Percentiles rank a stretch among this genome's conserved stretches.
phyloP scores from a whole-genome alignment of 2,888 invertebrate genomes.

The Troides aeacus region DNA sequence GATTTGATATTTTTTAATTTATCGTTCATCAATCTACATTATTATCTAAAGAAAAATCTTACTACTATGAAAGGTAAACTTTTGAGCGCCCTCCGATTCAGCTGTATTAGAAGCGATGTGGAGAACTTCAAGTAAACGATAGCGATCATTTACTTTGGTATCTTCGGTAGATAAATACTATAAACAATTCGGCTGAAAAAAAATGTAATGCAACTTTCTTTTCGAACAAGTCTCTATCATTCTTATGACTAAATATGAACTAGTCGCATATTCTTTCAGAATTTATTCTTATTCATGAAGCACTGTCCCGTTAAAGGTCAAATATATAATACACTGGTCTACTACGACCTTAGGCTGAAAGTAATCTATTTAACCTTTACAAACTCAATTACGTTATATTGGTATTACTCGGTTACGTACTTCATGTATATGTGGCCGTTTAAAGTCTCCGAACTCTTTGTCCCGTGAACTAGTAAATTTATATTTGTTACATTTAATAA shows the following conservation, averaged over 20 bases:
- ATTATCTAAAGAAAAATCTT: not conserved
- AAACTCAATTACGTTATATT: slow-evolving; percentile 38
- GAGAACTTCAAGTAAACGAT: too few species aligned
- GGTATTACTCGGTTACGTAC: slow-evolving; percentile 21
- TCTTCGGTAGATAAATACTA: too few species aligned
- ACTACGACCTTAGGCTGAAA: slow-evolving; percentile 43
- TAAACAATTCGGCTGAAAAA: too few species aligned
- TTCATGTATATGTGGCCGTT: slow-evolving; percentile 5
- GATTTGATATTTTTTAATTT: not conserved
- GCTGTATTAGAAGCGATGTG: not conserved
- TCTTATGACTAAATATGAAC: too few species aligned
- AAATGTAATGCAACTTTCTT: too few species aligned
- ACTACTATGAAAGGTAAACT: not conserved
- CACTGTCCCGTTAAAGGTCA: not conserved
- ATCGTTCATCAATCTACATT: not conserved
- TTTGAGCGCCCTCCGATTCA: not conserved
- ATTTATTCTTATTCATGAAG: too few species aligned
- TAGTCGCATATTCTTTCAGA: too few species aligned
- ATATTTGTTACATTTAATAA: too few species aligned
- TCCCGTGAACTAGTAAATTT: too few species aligned
- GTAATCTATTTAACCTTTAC: slow-evolving; percentile 41
- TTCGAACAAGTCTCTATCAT: too few species aligned
- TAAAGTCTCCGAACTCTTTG: not conserved
- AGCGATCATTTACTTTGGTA: too few species aligned
- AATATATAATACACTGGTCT: not conserved